phyloP scores from a whole-genome alignment of 1,140 invertebrate genomes.

The Stegodyphus dumicola region DNA sequence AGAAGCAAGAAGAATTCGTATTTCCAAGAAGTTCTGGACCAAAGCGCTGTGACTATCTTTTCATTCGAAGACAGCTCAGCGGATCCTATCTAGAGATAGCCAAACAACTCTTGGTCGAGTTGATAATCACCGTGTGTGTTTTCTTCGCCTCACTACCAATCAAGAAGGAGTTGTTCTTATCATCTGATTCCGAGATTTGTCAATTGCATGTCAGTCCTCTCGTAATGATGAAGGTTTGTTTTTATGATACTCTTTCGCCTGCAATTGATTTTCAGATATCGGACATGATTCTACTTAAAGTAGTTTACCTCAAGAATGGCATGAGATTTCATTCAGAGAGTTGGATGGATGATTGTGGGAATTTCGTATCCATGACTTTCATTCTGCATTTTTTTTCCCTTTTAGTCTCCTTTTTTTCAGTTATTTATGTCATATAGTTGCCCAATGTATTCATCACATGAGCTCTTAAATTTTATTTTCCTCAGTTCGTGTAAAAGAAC shows the following conservation, averaged over 20 bases:
- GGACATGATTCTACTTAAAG: background rate
- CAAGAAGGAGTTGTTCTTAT: background rate
- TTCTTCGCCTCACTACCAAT: background rate
- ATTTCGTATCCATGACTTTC: no score
- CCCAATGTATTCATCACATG: no score
- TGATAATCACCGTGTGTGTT: constrained; percentile 37
- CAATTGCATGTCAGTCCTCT: constrained; percentile 19
- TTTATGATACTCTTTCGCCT: constrained; percentile 15
- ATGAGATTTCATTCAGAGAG: no score
- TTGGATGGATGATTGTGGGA: no score
- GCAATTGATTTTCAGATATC: constrained; percentile 12
- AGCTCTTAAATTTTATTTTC: no score
- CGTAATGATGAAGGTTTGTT: constrained; percentile 23
- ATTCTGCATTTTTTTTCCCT: no score
- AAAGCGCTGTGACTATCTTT: background rate
- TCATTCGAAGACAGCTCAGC: no score
- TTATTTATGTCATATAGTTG: no score
- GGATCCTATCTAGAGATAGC: background rate
- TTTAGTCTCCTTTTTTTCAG: no score
- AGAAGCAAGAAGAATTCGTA: no score
- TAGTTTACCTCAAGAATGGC: no score
- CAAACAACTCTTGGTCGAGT: constrained; percentile 8
- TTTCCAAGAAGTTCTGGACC: background rate
- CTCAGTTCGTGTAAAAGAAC: no score
- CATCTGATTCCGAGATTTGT: constrained; percentile 17